Evolutionary conservation across 2,113 vertebrate species (phyloP), one percentile per base, ranked within the genome.

Genomic region (Turnix velox): DNA sequence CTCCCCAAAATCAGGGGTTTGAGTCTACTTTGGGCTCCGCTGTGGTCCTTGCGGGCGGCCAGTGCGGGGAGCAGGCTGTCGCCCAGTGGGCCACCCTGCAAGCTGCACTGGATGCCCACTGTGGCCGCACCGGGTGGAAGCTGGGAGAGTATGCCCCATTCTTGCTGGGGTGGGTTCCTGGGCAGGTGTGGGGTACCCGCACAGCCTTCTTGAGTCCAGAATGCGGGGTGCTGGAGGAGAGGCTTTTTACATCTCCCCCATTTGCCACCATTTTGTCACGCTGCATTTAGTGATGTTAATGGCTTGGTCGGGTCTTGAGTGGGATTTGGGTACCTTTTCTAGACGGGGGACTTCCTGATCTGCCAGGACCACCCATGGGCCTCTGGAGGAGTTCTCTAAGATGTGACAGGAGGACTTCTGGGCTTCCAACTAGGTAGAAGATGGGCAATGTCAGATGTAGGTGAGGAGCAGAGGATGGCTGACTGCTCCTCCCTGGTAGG

Each of bases 151-250:
- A 14, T 49, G 55, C 7, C 10, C 23, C 2, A 1, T 2, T 19
- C 22, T 7, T 7, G 18, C 24, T 9, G 54, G 17, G 19, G 61
- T 3, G 61, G 1, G 11, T 17, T 19, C 20, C 24, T 4, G 12
- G 0, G 2, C 22, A 2, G 65, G 65, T 4, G 5, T 1, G 0
- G 12, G 15, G 35, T 20, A 5, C 31, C 2, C 8, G 20, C 1
- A 6, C 0, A 14, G 25, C 24, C 18, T 12, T 13, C 10, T 3
- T 19, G 9, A 24, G 9, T 39, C 10, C 22, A 46, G 30, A 28
- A 42, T 19, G 3, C 7, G 15, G 45, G 52, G n/a, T 18, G n/a
- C 9, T 58, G 61, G 31, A 20, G 20, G 55, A 28, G 27, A 12
- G 5, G 40, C 10, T 86, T 42, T 19, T 18, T 9, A 7, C 8